Evolutionary conservation across 2,797 vertebrate genomes (phyloP).

Genomic region (Aphelocoma californica): DNA sequence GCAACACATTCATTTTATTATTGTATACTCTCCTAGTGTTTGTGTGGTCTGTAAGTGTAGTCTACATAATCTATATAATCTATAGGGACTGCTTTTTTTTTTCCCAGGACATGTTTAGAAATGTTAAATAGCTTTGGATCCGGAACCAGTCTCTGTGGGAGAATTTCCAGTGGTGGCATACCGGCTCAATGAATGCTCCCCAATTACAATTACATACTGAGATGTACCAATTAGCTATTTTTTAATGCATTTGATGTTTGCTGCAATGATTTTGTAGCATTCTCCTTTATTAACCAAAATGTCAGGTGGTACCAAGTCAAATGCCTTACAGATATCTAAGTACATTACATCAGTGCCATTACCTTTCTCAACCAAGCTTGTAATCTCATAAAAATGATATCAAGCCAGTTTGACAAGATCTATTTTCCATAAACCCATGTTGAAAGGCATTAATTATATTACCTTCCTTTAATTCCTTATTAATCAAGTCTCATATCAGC

Average conservation of each 20-base stretch:
- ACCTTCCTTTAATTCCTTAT: slow-evolving; percentile 72
- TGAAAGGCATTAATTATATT: slow-evolving; percentile 72
- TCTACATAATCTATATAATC: not conserved
- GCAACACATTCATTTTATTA: not conserved
- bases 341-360: slow-evolving; percentile 57
- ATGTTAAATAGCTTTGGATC: not conserved
- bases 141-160: not conserved
- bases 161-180: not conserved
- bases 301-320: slow-evolving; percentile 43
- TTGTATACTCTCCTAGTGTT: not conserved
- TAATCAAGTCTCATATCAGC: slow-evolving; percentile 70
- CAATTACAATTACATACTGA: not conserved
- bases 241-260: not conserved
- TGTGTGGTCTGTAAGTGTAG: not conserved
- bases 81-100: not conserved
- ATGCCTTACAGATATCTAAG: slow-evolving; percentile 53
- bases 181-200: not conserved
- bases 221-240: not conserved
- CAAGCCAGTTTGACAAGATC: slow-evolving; percentile 65
- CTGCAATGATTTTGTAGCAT: slow-evolving; percentile 4
- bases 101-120: not conserved
- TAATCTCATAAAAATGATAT: slow-evolving; percentile 67
- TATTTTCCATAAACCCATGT: slow-evolving; percentile 65
- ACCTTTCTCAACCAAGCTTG: slow-evolving; percentile 65
- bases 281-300: slow-evolving; percentile 36